Percentiles rank a stretch among this genome's conserved stretches.
Evolutionary conservation across 2,797 vertebrate genomes (phyloP).

Genomic region (Sternarchorhynchus goeldii): DNA sequence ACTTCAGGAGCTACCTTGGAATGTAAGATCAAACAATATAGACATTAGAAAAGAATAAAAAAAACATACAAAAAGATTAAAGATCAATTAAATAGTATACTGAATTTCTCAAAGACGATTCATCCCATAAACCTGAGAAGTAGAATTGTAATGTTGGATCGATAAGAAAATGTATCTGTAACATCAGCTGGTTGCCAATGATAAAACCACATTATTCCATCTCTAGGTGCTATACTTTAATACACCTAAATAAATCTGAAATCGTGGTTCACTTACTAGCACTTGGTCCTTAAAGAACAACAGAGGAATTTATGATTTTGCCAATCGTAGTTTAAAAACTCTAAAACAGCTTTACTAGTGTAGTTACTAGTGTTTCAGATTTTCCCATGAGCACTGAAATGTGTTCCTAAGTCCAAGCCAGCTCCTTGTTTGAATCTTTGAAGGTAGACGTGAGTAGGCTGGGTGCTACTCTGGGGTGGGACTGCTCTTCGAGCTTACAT

Average conservation of each 20-base stretch:
- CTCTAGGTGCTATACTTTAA: background rate
- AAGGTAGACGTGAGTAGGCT: background rate
- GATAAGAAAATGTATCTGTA: constrained; percentile 54
- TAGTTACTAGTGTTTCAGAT: background rate
- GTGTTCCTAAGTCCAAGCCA: constrained; percentile 12
- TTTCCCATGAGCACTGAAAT: background rate
- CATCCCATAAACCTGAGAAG: constrained; percentile 68
- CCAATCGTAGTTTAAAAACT: constrained; percentile 18
- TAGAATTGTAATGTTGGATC: constrained; percentile 56
- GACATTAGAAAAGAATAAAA: constrained; percentile 56
- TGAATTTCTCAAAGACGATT: constrained; percentile 57
- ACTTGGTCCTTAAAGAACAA: constrained; percentile 71
- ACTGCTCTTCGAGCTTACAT: constrained; percentile 61
- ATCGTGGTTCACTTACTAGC: constrained; percentile 49
- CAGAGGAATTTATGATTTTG: constrained; percentile 21
- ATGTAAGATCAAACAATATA: constrained; percentile 70
- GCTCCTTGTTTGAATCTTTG: background rate
- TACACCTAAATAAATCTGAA: constrained; percentile 46
- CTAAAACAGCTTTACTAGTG: constrained; percentile 30
- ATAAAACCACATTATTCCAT: constrained; percentile 9
- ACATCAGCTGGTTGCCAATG: constrained; percentile 41
- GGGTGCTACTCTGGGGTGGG: constrained; percentile 53
- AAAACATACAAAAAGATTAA: constrained; percentile 52
- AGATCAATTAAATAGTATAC: constrained; percentile 67
- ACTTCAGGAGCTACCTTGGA: constrained; percentile 72